Percentiles rank a stretch among this genome's conserved stretches.
Conservation (phyloP, 2,113 vertebrate species). For the Pedionomus torquatus region DNA sequence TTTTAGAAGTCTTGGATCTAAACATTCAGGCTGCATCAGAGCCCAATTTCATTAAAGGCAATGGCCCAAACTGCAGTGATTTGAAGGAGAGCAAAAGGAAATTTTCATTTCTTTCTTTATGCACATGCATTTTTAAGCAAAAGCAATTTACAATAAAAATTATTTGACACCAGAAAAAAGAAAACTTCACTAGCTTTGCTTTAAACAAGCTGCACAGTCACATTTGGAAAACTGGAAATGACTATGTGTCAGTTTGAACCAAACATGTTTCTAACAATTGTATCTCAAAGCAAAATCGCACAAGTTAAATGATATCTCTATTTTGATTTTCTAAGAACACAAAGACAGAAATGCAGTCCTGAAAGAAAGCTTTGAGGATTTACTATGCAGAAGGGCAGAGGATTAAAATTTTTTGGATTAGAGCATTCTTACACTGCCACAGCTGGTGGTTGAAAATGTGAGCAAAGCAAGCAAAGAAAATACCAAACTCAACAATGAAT, state of each 20-base stretch:
- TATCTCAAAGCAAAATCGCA: background rate
- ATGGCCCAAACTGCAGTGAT: background rate
- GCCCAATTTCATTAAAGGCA: constrained; percentile 49
- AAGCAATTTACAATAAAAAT: background rate
- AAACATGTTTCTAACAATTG: background rate
- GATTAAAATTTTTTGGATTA: background rate
- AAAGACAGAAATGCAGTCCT: background rate
- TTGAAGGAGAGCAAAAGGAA: background rate
- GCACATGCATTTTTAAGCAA: constrained; percentile 5
- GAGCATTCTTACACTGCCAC: background rate
- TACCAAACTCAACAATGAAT: background rate
- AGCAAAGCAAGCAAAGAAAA: background rate
- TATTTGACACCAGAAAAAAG: background rate
- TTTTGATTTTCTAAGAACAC: background rate
- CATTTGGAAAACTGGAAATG: background rate
- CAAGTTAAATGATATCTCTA: background rate
- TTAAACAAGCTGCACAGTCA: background rate
- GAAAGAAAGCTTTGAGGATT: background rate
- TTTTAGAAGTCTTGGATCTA: background rate
- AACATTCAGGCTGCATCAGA: constrained; percentile 1
- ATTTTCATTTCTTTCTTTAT: background rate
- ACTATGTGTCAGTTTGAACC: background rate
- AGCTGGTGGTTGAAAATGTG: background rate
- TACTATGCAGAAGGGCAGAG: background rate
- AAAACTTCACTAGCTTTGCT: background rate